Conservation (phyloP, 23 tunicate species). For the Aplidium turbinatum region DNA sequence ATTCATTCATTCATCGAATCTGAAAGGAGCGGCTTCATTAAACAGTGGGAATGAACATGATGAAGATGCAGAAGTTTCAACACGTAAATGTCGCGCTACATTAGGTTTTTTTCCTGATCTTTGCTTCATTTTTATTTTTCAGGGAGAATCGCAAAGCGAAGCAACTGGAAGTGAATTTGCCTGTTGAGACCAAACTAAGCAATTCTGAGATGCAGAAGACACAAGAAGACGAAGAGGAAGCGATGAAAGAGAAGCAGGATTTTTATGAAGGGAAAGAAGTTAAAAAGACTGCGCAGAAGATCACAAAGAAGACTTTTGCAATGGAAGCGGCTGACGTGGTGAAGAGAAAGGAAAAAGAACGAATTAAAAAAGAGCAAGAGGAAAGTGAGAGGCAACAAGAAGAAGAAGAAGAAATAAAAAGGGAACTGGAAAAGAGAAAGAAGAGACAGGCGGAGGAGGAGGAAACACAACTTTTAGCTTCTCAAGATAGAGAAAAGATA, state of each 20-base stretch:
- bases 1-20: too few species aligned
- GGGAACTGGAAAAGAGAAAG: too few species aligned
- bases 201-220: too few species aligned
- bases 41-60: too few species aligned
- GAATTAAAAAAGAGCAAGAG: not conserved
- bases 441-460: constrained; percentile 17
- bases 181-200: too few species aligned
- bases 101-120: not conserved
- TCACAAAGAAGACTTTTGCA: constrained; percentile 13
- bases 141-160: too few species aligned
- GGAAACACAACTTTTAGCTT: constrained; percentile 6
- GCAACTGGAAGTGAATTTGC: too few species aligned
- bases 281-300: not conserved
- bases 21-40: too few species aligned
- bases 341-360: constrained; percentile 18
- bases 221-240: too few species aligned
- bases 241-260: not conserved
- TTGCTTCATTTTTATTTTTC: too few species aligned
- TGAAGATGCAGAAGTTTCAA: too few species aligned
- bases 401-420: constrained; percentile 15
- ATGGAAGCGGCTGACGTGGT: constrained; percentile 3
- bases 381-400: constrained; percentile 2
- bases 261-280: not conserved
- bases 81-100: too few species aligned
- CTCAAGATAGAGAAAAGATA: constrained; percentile 27